Conservation (phyloP, 2,888 invertebrate genomes). For the Sarcophaga subvicina region DNA sequence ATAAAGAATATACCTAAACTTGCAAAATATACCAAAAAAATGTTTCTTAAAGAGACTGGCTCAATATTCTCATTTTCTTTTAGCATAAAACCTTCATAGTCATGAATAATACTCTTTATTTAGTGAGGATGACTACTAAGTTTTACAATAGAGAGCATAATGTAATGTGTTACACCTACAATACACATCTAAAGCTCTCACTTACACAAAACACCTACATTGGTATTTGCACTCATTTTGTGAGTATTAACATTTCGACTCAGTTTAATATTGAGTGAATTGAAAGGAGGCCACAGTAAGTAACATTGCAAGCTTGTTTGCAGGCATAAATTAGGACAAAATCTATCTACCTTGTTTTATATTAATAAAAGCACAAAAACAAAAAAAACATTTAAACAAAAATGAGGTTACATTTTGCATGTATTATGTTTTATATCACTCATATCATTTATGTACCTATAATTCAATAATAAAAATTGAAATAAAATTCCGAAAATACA, state of each 20-base stretch:
- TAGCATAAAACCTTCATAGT: conserved; percentile 4
- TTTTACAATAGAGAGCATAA: conserved; percentile 5
- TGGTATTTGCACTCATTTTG: conserved; percentile 11
- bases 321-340: conserved; percentile 55
- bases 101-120: not conserved
- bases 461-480: not conserved
- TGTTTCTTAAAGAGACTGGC: not conserved
- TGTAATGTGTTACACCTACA: conserved; percentile 15
- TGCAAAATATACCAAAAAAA: conserved; percentile 34
- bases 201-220: conserved; percentile 8
- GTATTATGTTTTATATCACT: not conserved
- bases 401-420: conserved; percentile 54
- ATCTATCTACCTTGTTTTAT: conserved; percentile 37
- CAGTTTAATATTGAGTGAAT: not conserved
- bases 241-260: conserved; percentile 12
- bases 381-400: conserved; percentile 5
- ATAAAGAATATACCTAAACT: not conserved
- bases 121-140: conserved; percentile 19
- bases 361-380: conserved; percentile 17
- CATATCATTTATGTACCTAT: not conserved
- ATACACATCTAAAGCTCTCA: not conserved
- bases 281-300: conserved; percentile 42
- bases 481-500: too few relatives aligned
- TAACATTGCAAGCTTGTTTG: conserved; percentile 48
- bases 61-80: conserved; percentile 13